Percentiles rank a stretch among this genome's conserved stretches.
phyloP scores from a whole-genome alignment of 1,140 invertebrate species.

The Andricus grossulariae region DNA sequence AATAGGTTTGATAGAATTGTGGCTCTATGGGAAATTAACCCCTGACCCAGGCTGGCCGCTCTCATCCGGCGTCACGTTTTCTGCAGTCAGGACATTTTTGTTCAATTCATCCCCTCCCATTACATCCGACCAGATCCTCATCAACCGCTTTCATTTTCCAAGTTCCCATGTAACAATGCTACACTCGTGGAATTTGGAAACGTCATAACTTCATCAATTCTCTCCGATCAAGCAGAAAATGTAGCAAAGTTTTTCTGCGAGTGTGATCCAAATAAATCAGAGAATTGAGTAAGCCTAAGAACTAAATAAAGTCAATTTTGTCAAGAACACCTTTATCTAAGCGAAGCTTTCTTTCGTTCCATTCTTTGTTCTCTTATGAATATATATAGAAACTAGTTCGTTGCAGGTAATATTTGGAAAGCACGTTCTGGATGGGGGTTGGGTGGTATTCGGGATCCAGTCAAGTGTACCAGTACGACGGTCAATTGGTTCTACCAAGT shows the following conservation, averaged over 20 bases:
- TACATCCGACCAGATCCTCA: conserved; percentile 22
- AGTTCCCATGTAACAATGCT: conserved; percentile 16
- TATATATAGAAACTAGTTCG: too few relatives aligned
- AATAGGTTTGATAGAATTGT: conserved; percentile 67
- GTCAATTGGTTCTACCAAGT: conserved; percentile 55
- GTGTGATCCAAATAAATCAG: too few relatives aligned
- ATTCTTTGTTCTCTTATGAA: too few relatives aligned
- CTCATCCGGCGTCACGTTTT: conserved; percentile 43
- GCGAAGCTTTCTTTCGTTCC: too few relatives aligned
- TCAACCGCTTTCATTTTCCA: conserved; percentile 20
- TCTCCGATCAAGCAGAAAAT: conserved; percentile 8
- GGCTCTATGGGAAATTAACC: conserved; percentile 64
- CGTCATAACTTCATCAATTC: conserved; percentile 22
- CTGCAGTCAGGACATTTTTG: conserved; percentile 50
- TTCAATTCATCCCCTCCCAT: conserved; percentile 33
- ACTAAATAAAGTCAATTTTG: too few relatives aligned
- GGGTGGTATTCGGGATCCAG: conserved; percentile 24
- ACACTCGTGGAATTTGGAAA: conserved; percentile 16
- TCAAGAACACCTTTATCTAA: too few relatives aligned
- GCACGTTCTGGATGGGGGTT: too few relatives aligned
- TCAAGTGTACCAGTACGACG: conserved; percentile 51
- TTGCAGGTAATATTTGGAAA: too few relatives aligned
- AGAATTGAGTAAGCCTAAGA: too few relatives aligned
- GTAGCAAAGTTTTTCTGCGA: background rate
- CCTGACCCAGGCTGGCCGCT: conserved; percentile 43